These are phyloP conservation scores for Gonocerus acuteangulatus DNA, from an alignment of 2,888 invertebrate genomes.

Conservation along the genomic window DNA sequence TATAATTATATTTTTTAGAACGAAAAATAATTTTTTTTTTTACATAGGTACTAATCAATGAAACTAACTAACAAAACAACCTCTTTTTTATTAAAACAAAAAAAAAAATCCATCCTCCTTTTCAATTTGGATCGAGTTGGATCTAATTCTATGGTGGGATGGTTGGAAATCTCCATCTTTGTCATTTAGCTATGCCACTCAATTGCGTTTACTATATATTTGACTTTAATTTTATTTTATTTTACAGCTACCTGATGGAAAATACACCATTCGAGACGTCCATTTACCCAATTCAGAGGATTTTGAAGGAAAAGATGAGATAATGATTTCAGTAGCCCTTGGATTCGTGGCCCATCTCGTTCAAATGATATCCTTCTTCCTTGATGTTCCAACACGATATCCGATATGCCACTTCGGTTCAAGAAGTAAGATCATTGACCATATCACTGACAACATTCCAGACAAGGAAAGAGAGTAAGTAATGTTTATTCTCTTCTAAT, in stretches of 20 bases:
- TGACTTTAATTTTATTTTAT: too few species aligned
- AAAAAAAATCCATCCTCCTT: too few species aligned
- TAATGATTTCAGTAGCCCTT: constrained; percentile 71
- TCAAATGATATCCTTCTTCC: constrained; percentile 69
- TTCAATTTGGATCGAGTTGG: too few species aligned
- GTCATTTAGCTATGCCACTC: too few species aligned
- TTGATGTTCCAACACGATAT: constrained; percentile 80
- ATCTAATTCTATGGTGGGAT: too few species aligned
- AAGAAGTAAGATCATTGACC: constrained; percentile 70
- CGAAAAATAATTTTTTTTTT: too few species aligned
- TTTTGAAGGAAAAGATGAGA: constrained; percentile 56
- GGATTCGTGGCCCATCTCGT: constrained; percentile 80
- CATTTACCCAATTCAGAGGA: constrained; percentile 63
- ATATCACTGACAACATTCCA: constrained; percentile 59
- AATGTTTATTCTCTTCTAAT: constrained; percentile 12
- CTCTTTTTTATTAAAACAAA: too few species aligned
- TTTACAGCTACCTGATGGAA: constrained; percentile 46
- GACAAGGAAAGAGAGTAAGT: constrained; percentile 60
- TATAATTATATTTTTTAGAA: too few species aligned
- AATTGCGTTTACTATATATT: too few species aligned
- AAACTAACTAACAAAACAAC: too few species aligned
- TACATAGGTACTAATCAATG: too few species aligned
- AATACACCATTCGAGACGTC: constrained; percentile 58
- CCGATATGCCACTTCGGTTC: constrained; percentile 74
- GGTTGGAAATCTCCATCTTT: too few species aligned